phyloP scores from a whole-genome alignment of 2,113 vertebrate genomes.

The Paratilapia polleni region DNA sequence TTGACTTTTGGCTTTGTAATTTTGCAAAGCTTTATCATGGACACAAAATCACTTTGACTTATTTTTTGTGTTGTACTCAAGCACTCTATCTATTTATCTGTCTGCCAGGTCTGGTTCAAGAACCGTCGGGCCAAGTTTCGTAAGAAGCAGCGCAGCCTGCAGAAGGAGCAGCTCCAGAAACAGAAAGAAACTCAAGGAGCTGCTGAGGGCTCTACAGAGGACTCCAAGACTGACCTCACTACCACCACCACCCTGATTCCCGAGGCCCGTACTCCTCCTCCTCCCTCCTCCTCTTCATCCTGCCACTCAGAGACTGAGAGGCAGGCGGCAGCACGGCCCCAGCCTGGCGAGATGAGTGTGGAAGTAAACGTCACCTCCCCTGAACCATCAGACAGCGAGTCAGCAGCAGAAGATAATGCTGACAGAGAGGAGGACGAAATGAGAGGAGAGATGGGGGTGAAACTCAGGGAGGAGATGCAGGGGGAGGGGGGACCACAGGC shows the following conservation, averaged over 20 bases:
- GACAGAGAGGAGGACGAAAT: conserved; percentile 87
- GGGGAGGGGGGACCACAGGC: conserved; percentile 78
- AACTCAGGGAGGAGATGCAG: conserved; percentile 80
- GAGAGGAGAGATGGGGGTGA: conserved; percentile 53
- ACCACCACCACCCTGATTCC: conserved; percentile 33
- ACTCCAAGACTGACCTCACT: conserved; percentile 73
- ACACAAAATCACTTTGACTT: neutral
- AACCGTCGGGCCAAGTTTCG: conserved; percentile 97
- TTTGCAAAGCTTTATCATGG: no score
- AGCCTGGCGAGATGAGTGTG: conserved; percentile 80
- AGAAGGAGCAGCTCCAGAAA: conserved; percentile 98
- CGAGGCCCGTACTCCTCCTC: conserved; percentile 78
- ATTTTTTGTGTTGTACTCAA: neutral
- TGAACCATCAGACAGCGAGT: conserved; percentile 93
- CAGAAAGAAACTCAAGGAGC: conserved; percentile 88
- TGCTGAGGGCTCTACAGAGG: conserved; percentile 78
- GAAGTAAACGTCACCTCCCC: conserved; percentile 94
- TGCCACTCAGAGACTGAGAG: conserved; percentile 81
- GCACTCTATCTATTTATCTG: neutral
- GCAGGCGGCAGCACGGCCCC: conserved; percentile 63
- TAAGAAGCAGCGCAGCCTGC: conserved; percentile 98
- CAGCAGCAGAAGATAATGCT: conserved; percentile 87
- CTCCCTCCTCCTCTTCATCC: conserved; percentile 70
- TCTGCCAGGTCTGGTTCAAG: conserved; percentile 96
- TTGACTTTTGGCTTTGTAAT: no score